Evolutionary conservation across 2,888 invertebrate genomes (phyloP), one percentile per base, ranked within the genome.

Genomic region (Hirudinaria manillensis): DNA sequence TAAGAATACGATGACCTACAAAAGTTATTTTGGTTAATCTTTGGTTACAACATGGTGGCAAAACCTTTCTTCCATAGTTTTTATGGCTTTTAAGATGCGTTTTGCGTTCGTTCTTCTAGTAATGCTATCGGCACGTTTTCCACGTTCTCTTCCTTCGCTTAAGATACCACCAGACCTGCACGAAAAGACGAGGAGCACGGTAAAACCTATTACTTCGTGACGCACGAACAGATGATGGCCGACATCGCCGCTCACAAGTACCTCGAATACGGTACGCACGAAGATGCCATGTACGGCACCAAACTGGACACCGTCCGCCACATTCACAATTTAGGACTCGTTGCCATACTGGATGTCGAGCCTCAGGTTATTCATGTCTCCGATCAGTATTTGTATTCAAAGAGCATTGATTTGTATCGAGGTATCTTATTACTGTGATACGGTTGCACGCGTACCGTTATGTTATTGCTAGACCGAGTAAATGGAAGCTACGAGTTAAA

Each of bases 221-320:
- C 94, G 7, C 96, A 97, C 85, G 97, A 99, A 83, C 94, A 96
- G 87, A 99, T 99, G 99, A 95, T 98, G 96, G 91, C 93, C n/a
- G 99, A 99, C 84, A 99, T 99, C 82, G 94, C 94, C 72, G 94
- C 94, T 77, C 97, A 96, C 87, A 96, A 97, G 88, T 98, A 97
- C 87, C 89, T 99, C 84, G 98, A 99, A 89, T 98, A 98, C 85
- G 98, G 97, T 90, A 81, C 78, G 3, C 78, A 78, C 73, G 78
- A 78, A 19, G 77, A 78, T 95, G 96, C 95, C 78, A 98, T 99
- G 98, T 99, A 99, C 86, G 99, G 99, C 79, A 99, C 98, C 45
- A 98, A 98, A 86, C 87, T 99, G 82, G 98, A 99, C 84, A 99
- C 99, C 36, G 99, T 99, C 82, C 89, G 97, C 53, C 92, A 94